Base-by-base conservation (phyloP, 2,113 vertebrate genomes). In the Hydrolagus affinis region DNA sequence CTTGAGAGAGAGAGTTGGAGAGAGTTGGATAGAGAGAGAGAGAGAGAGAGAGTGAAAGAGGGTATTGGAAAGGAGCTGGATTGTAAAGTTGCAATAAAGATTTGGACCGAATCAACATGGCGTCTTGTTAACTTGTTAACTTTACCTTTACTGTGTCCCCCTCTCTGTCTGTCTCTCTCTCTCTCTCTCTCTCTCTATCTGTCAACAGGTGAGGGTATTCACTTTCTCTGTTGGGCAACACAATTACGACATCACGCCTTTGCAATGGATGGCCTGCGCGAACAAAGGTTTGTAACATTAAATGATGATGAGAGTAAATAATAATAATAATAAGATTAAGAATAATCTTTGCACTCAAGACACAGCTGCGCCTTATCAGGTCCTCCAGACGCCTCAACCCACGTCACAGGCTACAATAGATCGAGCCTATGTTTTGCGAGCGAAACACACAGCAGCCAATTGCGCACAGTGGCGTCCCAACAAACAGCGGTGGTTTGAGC, bases 161-260 rank as follows among this genome's bases (percentile, higher is more conserved):
- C 69, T 23, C 1, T 14, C n/a, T 66, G 11, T 66, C 66, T 19
- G 66, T 70, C n/a, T 72, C 23, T 72, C 25, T 28, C 44, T 44
- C 44, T 44, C 28, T 0, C 0, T 0, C 74, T 86, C 28, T 74
- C 11, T 70, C 23, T 56, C 70, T n/a, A 7, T 85, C 21, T 66
- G 68, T 12, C 56, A 0, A 0, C 88, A 95, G 94, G 94, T 95
- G 21, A 94, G 98, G 0, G 98, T 99, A 56, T 99, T 99, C 90
- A 99, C 98, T 1, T 99, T 99, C 92, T 99, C 98, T 0, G 97
- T 99, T 0, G 98, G 98, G 86, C 98, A 99, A 86, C 98, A 99
- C 91, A 99, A 99, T 92, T 99, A 99, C 0, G 98, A 99, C 0
- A 96, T 99, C 90, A 98, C 98, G 0, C 98, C 98, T 0, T 92